Evolutionary conservation across 1,140 invertebrate species (phyloP).

Genomic region (Drosophila burlai): DNA sequence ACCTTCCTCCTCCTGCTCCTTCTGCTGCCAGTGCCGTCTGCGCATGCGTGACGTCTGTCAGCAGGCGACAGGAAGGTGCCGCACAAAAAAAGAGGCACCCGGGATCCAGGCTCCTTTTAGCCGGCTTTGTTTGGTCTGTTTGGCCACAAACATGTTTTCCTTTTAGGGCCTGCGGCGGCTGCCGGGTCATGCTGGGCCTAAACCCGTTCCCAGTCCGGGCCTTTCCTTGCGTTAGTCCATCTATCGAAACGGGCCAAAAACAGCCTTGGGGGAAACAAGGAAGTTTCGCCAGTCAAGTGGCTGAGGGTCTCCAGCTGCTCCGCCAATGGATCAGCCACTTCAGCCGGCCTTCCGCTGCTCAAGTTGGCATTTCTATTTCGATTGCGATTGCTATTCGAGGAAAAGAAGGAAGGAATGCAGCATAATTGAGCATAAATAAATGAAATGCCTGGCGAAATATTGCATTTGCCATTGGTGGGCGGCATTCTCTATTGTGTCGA

Average conservation of each 20-base stretch:
- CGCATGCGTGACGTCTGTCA: conserved; percentile 72
- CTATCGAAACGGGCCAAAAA: conserved; percentile 54
- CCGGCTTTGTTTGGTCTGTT: conserved; percentile 42
- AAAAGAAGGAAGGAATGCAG: conserved; percentile 32
- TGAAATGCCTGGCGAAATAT: conserved; percentile 53
- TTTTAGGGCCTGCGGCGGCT: conserved; percentile 50
- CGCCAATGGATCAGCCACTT: conserved; percentile 40
- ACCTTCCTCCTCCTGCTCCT: neutral
- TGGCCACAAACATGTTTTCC: conserved; percentile 72
- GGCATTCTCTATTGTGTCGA: conserved; percentile 23
- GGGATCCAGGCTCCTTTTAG: conserved; percentile 24
- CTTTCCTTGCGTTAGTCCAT: conserved; percentile 40
- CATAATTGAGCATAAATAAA: conserved; percentile 70
- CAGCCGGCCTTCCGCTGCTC: conserved; percentile 38
- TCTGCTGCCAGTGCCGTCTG: conserved; percentile 24
- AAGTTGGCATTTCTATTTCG: conserved; percentile 48
- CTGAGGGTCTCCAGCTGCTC: conserved; percentile 66
- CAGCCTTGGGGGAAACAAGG: conserved; percentile 49
- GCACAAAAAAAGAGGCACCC: conserved; percentile 37
- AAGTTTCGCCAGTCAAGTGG: conserved; percentile 50
- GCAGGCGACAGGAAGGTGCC: conserved; percentile 62
- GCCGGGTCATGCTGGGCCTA: conserved; percentile 60
- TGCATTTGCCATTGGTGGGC: conserved; percentile 46
- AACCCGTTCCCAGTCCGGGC: conserved; percentile 57
- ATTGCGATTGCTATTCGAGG: conserved; percentile 22